Conservation (phyloP, 2,797 vertebrate genomes). For the Delichon dasypus region DNA sequence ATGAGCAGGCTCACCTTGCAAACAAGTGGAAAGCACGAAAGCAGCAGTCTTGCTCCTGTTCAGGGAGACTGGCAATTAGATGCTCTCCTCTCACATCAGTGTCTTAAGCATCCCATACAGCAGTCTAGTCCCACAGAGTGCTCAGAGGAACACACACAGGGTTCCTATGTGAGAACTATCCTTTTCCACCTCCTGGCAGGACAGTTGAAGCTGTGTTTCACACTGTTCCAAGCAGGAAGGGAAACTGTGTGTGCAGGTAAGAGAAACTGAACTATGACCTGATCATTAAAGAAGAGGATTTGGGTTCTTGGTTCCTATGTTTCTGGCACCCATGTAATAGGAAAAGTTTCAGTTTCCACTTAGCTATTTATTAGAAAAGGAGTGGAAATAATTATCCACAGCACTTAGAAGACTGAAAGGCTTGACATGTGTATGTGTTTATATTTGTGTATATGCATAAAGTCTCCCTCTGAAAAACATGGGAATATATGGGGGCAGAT, state of each 20-base stretch:
- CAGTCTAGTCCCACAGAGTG: background rate
- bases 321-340: background rate
- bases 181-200: background rate
- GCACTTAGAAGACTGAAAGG: background rate
- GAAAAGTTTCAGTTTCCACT: background rate
- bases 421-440: background rate
- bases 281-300: background rate
- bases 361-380: background rate
- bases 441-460: background rate
- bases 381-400: background rate
- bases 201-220: background rate
- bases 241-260: background rate
- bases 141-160: background rate
- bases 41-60: background rate
- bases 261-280: background rate
- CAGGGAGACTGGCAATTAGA: background rate
- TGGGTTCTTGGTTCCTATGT: background rate
- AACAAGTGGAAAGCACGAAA: background rate
- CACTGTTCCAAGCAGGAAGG: background rate
- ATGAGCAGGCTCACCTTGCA: background rate
- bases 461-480: background rate
- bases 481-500: background rate
- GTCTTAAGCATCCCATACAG: background rate
- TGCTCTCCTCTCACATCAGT: background rate
- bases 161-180: background rate